A percentile compares a stretch with the other conserved stretches of the same genome.
phyloP scores from a whole-genome alignment of 2,113 vertebrate species.

The Athene cunicularia region DNA sequence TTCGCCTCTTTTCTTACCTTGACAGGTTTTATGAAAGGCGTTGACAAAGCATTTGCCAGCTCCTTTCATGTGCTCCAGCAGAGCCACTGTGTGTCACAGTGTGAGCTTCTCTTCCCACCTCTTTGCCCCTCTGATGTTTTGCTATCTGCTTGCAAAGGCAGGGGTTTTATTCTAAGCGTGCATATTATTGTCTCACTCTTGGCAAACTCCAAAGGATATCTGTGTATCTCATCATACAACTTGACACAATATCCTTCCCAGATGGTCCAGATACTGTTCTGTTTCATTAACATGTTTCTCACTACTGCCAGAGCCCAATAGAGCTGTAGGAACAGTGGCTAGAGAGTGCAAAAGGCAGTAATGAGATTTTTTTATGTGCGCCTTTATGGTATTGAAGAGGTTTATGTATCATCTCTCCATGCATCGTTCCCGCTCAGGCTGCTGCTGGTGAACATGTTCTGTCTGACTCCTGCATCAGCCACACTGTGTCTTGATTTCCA shows the following conservation, averaged over 20 bases:
- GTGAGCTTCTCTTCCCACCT: not conserved
- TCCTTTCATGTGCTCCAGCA: not conserved
- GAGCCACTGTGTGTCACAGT: not conserved
- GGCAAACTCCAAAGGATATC: conserved; percentile 2
- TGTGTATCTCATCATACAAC: conserved; percentile 17
- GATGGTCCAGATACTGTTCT: not conserved
- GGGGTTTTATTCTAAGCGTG: not conserved
- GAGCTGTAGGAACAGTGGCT: not conserved
- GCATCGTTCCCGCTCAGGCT: not conserved
- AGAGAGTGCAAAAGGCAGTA: not conserved
- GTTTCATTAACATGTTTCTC: conserved; percentile 42
- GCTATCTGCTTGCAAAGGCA: not conserved
- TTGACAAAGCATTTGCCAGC: not conserved
- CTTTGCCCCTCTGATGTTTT: conserved; percentile 10
- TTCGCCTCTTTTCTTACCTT: not conserved
- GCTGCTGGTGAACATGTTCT: conserved; percentile 5
- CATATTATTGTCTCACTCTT: conserved; percentile 2
- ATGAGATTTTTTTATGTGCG: not conserved
- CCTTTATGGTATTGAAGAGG: not conserved
- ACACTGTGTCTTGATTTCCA: conserved; percentile 15
- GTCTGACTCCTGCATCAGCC: not conserved
- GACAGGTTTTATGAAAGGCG: conserved; percentile 1
- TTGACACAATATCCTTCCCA: conserved; percentile 16
- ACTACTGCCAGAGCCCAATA: not conserved
- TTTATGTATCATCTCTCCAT: not conserved